These are phyloP conservation scores for Aphidius colemani DNA, from an alignment of 2,888 invertebrate genomes.

Conservation along the genomic window DNA sequence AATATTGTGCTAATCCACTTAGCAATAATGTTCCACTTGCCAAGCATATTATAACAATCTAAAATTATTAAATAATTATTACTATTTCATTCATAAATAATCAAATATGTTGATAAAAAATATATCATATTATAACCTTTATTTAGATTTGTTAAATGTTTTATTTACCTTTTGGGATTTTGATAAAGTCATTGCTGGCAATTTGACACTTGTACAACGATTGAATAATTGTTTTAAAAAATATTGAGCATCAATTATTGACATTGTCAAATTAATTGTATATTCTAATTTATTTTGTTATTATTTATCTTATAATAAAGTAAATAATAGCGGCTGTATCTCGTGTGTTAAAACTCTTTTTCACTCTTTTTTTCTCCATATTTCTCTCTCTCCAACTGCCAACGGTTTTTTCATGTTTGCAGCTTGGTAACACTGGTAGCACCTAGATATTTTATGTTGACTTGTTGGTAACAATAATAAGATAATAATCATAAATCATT, in stretches of 20 bases:
- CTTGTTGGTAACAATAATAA: too few relatives aligned
- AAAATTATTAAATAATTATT: constrained; percentile 31
- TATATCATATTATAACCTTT: constrained; percentile 23
- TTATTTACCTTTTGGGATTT: constrained; percentile 72
- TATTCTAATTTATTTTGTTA: too few relatives aligned
- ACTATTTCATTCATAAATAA: background rate
- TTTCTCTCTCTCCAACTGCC: too few relatives aligned
- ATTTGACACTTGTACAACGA: constrained; percentile 42
- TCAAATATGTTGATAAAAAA: background rate
- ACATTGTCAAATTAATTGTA: constrained; percentile 38
- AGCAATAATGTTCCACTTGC: constrained; percentile 82
- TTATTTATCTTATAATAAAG: too few relatives aligned
- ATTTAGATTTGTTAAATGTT: background rate
- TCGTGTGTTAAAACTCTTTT: too few relatives aligned
- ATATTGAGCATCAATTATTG: constrained; percentile 44
- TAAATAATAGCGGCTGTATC: too few relatives aligned
- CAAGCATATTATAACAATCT: constrained; percentile 76
- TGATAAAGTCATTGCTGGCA: constrained; percentile 63
- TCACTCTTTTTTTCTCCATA: too few relatives aligned
- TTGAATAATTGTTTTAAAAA: constrained; percentile 47
- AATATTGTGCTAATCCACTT: constrained; percentile 79
- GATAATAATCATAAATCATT: too few relatives aligned
- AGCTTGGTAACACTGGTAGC: too few relatives aligned
- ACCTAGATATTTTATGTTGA: too few relatives aligned
- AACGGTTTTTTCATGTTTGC: too few relatives aligned